Evolutionary conservation across 2,888 invertebrate species (phyloP), one percentile per base, ranked within the genome.

Genomic region (Cryptocheilus praepositus): DNA sequence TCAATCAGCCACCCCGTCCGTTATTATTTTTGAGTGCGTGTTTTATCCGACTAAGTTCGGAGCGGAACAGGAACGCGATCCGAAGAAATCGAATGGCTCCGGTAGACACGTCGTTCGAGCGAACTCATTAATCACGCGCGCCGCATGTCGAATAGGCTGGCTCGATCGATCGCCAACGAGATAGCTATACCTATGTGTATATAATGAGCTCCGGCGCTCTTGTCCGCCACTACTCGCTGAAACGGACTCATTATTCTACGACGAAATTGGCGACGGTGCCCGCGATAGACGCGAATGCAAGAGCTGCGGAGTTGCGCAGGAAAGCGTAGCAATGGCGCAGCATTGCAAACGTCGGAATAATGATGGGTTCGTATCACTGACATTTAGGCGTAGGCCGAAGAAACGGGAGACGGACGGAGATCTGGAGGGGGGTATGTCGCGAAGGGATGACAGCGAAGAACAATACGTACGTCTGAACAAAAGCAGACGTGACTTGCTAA

Each of bases 101-200:
- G 74, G 77, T 79, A 76, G 21, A 11, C 19, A 19, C 19, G 46
- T 67, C 46, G 67, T 63, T 53, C 65, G 61, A 46, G 61, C 64
- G 74, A 65, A 80, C 83, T 85, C 86, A 87, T 86, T 87, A 87
- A 87, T 87, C 87, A 87, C 86, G 77, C 80, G 74, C 74, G 73
- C 70, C 75, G 70, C 81, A 77, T 75, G 74, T 76, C 75, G 81
- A 81, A 80, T 77, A 81, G 79, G 73, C 36, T 36, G 11, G 36
- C 73, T 77, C 85, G 81, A 83, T 84, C 82, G 86, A 86, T 86
- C 85, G 80, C 64, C 65, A 73, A 71, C 74, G 72, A 83, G 87
- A 86, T 87, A 86, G 79, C 81, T 75, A 74, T n/a, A n/a, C n/a
- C n/a, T n/a, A n/a, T n/a, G n/a, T n/a, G n/a, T n/a, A n/a, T 80